Base-by-base conservation (phyloP, 30 jellyfish, hydroid and myxozoan genomes). In the Cassiopea xamachana region DNA sequence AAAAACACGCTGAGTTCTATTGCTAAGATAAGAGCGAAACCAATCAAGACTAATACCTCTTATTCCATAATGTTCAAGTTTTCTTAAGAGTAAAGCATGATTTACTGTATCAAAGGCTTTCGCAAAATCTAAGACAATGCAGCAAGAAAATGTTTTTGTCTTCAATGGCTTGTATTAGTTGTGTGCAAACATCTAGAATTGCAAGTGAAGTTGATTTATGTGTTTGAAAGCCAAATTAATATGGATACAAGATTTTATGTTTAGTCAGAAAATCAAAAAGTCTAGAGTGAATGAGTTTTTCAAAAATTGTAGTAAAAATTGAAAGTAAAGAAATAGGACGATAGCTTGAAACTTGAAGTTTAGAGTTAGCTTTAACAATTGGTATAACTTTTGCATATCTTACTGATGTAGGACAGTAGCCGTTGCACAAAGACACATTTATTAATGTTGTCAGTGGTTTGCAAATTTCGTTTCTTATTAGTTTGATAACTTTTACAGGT, bases 191-290 rank as follows among this genome's bases (percentile, higher is more conserved):
- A 70, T 71, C 85, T 9, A 83, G 85, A 55, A 83, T 69, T 12
- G 92, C 92, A 1, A 69, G n/a, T 55, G 84, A 47, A 48, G 92
- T 83, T 83, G 92, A 83, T 83, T 83, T 83, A 16, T 47, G 77
- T 59, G 69, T 83, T 55, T 83, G 85, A 50, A 83, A 83, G 58
- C 92, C 92, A 69, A 83, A 83, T 61, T 83, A 71, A 71, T 69
- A 77, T 71, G 76, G 73, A 83, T 17, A 83, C 49, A 83, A 69
- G 4, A 19, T 69, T 83, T 49, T n/a, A n/a, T 71, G 60, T 67
- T 83, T 83, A 19, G 47, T 55, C n/a, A 86, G 73, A 74, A 76
- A 75, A 86, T 60, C 81, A 55, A 44, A 12, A 50, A 75, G 5
- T 73, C 88, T 50, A 59, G 75, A 69, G 75, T 73, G 47, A 69